A percentile compares a stretch with the other conserved stretches of the same genome.
phyloP scores from a whole-genome alignment of 2,888 invertebrate species.

The Capitulum mitella region DNA sequence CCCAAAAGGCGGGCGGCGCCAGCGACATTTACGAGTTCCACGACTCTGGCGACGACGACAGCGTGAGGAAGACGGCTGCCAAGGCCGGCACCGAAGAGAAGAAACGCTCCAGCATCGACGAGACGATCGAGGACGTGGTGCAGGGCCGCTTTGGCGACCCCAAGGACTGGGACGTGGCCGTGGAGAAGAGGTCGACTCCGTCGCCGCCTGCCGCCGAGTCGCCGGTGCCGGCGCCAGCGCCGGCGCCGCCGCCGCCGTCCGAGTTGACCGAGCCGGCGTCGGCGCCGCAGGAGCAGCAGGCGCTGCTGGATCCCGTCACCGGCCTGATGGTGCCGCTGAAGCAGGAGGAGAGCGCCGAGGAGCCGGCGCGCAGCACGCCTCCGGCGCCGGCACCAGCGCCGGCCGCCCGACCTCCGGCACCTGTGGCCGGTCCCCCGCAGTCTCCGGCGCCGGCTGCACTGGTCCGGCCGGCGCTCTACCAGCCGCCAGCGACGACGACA shows the following conservation, averaged over 20 bases:
- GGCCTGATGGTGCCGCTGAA: constrained; percentile 59
- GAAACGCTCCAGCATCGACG: constrained; percentile 63
- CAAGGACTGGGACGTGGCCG: constrained; percentile 27
- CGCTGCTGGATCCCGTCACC: constrained; percentile 65
- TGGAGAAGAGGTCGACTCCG: constrained; percentile 38
- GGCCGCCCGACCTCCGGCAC: too few relatives aligned
- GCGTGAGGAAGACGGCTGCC: neutral
- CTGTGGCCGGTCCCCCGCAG: neutral
- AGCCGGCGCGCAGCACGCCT: neutral
- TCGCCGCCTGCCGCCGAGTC: constrained; percentile 12
- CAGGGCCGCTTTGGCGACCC: constrained; percentile 53
- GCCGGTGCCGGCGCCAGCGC: neutral
- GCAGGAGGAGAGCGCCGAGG: constrained; percentile 46
- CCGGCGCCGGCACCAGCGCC: neutral
- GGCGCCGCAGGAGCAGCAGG: constrained; percentile 38
- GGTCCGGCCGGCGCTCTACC: neutral
- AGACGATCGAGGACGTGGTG: constrained; percentile 81
- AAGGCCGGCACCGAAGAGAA: constrained; percentile 2
- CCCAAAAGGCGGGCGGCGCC: constrained; percentile 44
- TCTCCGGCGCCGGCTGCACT: neutral
- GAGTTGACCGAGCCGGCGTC: neutral
- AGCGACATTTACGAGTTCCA: constrained; percentile 85
- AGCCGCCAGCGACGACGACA: neutral
- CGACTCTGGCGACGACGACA: constrained; percentile 71
- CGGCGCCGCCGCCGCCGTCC: neutral